Base-by-base conservation (phyloP, 2,888 invertebrate genomes). In the Watsonalla cultraria region DNA sequence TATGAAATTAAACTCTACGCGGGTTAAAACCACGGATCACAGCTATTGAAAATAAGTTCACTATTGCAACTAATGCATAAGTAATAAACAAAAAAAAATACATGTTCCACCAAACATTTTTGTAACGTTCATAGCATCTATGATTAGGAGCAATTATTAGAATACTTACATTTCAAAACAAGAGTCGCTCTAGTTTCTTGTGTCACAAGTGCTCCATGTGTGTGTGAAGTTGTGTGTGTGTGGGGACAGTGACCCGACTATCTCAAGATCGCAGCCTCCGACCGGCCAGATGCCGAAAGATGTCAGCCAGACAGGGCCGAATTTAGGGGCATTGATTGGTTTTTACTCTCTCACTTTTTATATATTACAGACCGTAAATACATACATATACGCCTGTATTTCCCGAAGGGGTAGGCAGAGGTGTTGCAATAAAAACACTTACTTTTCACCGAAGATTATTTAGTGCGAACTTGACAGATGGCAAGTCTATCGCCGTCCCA, bases 221-320 rank as follows among this genome's bases (percentile, higher is more conserved):
- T 61, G 63, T 71, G 70, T 66, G 63, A 54, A 60, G 59, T 54
- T 46, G 55, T 53, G 77, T 74, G 78, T 66, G 82, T 79, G 76
- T 54, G 82, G 80, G 85, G 86, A 82, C 88, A 87, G 74, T 88
- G 90, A 90, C 89, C 90, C 77, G 82, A 76, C 82, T 86, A 87
- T 89, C 87, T 81, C 66, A 71, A 77, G 86, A 89, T 88, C 89
- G 82, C 89, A 89, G 90, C 90, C 90, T 88, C 88, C 89, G 87
- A 89, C 88, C 88, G 86, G 82, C 79, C 86, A 85, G 87, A 88
- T 87, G 88, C 90, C 90, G 86, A 89, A 89, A 90, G 84, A 89
- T 84, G 83, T 78, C 78, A 76, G 77, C 70, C 88, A 76, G 77
- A 69, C 88, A 86, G 89, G 83, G 62, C 56, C 76, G 84, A 57